A percentile compares a stretch with the other conserved stretches of the same genome.
These are phyloP conservation scores for Peromyscus nudipes DNA, from an alignment of 2,797 vertebrate species.

Conservation along the genomic window DNA sequence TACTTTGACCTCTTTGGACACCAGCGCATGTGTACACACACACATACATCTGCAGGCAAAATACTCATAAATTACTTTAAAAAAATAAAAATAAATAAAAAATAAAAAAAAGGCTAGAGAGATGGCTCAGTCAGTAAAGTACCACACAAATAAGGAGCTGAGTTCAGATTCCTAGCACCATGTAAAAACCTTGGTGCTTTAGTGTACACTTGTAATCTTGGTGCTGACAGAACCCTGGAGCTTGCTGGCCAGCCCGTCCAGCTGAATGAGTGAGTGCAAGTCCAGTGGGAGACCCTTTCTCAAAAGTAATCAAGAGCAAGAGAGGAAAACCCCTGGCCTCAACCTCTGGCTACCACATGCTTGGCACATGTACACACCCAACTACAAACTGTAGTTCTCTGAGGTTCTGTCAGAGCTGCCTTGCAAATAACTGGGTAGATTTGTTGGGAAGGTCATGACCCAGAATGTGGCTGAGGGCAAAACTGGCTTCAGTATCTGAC, in stretches of 20 bases:
- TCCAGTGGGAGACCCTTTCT: background rate
- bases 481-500: background rate
- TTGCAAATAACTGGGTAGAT: background rate
- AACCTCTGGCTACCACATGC: background rate
- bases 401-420: background rate
- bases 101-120: background rate
- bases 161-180: background rate
- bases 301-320: background rate
- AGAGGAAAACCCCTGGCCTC: background rate
- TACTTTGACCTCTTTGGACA: background rate
- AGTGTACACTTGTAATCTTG: background rate
- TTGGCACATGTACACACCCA: background rate
- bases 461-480: background rate
- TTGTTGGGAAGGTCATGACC: background rate
- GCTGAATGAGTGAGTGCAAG: background rate
- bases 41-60: background rate
- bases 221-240: background rate
- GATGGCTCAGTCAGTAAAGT: background rate
- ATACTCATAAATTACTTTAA: background rate
- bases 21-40: background rate
- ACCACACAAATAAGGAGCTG: background rate
- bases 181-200: background rate
- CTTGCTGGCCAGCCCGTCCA: background rate
- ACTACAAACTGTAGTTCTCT: background rate
- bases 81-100: background rate